Evolutionary conservation across 2,113 vertebrate genomes (phyloP), one percentile per base, ranked within the genome.

Genomic region (Cyanistes caeruleus): DNA sequence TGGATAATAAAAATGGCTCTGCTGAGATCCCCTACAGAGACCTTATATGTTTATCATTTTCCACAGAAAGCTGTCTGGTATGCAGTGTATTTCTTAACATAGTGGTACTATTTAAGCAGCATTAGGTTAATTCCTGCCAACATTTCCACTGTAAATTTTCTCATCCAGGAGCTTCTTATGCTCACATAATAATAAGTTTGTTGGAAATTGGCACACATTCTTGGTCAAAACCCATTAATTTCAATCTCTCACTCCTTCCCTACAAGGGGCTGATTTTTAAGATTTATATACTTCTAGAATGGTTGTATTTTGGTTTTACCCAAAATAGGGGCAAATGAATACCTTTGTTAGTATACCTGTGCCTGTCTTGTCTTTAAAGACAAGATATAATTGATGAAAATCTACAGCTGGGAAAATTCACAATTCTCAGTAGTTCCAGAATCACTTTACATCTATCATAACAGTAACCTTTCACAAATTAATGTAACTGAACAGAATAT

Each of bases 61-160:
- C 78, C 84, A 97, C 65, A 74, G 65, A 94, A 91, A 87, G 68
- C 70, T 92, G 84, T 58, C 73, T 87, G 41, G 49, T 91, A 94
- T 88, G 39, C 75, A 95, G 86, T 16, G 28, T 28, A 67, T 58
- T 90, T 89, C 64, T 84, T 88, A 89, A 74, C 84, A 84, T 22
- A 93, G 60, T 83, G 68, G 76, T 79, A 83, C 39, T 49, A 77
- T 59, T 85, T 87, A 72, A 72, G 69, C 69, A 78, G 78, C 8
- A 5, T 85, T 95, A 89, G 70, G 77, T 87, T 84, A 90, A 94
- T 86, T 77, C 28, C 53, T 96, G 92, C 92, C 93, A 97, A 93
- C 37, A 21, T 96, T 97, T 97, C 91, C 90, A 92, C 89, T 92
- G 86, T 96, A 95, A 95, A 97, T 95, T 87, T 83, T 79, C 63